Base-by-base conservation (phyloP, 1,140 invertebrate genomes). In the Phocides pigmalion region DNA sequence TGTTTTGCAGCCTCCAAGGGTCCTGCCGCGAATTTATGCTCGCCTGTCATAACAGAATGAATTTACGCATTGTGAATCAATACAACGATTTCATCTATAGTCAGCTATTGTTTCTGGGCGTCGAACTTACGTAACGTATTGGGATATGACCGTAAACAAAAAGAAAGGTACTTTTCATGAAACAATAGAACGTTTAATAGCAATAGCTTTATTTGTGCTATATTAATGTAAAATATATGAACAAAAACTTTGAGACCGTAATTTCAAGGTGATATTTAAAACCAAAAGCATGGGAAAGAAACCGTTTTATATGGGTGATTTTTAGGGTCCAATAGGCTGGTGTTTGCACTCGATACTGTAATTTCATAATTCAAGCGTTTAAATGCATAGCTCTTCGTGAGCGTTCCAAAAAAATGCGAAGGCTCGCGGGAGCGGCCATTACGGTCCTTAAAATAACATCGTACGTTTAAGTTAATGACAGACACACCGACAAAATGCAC, bases 331-430 rank as follows among this genome's bases (percentile, higher is more conserved):
- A 59, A 35, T 64, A 42, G 41, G 44, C 22, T 25, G 39, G 70
- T 84, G 72, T 84, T 84, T 87, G 82, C 81, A 80, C 83, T 91
- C 82, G 80, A 90, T 88, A 87, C 84, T 84, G 81, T 87, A 91
- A 91, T 91, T 90, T 91, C 86, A 91, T 90, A 91, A 91, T 91
- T 89, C 79, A 88, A 82, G 85, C 89, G 89, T 89, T 91, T 89
- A 91, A 91, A 88, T 89, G 89, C 89, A 91, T 91, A 89, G 84
- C 84, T 89, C 87, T 91, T 84, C 80, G 87, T 87, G 83, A 88
- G 83, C 73, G 82, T 69, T 79, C 66, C 70, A 89, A 89, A 90
- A 90, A 91, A 85, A 78, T 75, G 70, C 79, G 68, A 73, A 82
- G 84, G 73, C 79, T 82, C 70, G 81, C 76, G 75, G 72, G 73